These are phyloP conservation scores for Cydia strobilella DNA, from an alignment of 1,140 invertebrate species.

Conservation along the genomic window DNA sequence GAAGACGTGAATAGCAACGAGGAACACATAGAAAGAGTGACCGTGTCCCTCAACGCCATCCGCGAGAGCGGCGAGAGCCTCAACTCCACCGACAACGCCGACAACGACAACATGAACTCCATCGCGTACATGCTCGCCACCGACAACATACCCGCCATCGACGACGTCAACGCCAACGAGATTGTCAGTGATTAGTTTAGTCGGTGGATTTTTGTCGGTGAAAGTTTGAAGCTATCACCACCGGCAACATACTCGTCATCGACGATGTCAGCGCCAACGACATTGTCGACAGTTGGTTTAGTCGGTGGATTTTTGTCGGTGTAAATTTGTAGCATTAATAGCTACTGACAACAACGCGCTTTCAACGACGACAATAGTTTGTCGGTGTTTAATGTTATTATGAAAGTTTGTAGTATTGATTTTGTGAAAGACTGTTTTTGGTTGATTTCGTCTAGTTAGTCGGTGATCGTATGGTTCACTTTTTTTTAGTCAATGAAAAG, in stretches of 20 bases:
- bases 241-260: no score
- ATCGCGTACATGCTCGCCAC: conserved; percentile 1
- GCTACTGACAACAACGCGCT: no score
- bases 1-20: conserved; percentile 51
- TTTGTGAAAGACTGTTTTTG: conserved; percentile 8
- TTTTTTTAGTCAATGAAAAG: background rate
- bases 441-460: background rate
- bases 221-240: background rate
- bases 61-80: conserved; percentile 14
- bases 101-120: conserved; percentile 1
- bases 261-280: background rate
- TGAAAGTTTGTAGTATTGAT: background rate
- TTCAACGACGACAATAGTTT: no score
- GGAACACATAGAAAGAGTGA: background rate
- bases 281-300: background rate
- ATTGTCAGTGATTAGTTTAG: background rate
- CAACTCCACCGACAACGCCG: background rate
- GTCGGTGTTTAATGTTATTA: no score
- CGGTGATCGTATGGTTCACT: no score
- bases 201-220: background rate
- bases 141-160: background rate
- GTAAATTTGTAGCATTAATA: background rate
- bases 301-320: background rate
- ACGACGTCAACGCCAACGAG: conserved; percentile 17
- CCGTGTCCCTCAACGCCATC: background rate